Conservation (phyloP, 2,888 invertebrate species). For the Latrodectus elegans region DNA sequence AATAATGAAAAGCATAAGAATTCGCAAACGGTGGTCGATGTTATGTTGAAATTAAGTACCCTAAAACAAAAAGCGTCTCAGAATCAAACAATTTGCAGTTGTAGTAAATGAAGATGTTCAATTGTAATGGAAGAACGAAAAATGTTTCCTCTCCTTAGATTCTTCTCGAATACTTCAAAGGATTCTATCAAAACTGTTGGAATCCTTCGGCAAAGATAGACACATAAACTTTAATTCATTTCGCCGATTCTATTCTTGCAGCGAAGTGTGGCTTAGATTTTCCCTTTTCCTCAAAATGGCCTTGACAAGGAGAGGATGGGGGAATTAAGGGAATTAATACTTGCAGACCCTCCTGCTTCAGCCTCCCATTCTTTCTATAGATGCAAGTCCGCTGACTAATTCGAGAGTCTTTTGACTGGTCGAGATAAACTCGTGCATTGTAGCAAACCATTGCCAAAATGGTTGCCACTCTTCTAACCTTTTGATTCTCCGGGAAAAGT, state of each 20-base stretch:
- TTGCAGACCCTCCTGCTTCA: neutral
- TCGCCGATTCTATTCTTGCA: conserved; percentile 50
- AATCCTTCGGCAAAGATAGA: conserved; percentile 25
- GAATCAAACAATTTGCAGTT: neutral
- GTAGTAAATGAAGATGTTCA: neutral
- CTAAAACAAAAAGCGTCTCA: no score
- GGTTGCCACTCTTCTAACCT: conserved; percentile 34
- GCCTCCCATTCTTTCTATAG: neutral
- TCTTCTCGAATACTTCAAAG: conserved; percentile 1
- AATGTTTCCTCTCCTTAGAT: conserved; percentile 3
- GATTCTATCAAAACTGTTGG: neutral
- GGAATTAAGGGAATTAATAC: conserved; percentile 62
- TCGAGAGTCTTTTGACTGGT: conserved; percentile 31
- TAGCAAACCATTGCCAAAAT: conserved; percentile 46
- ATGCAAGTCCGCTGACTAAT: conserved; percentile 39
- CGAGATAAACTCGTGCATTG: conserved; percentile 58
- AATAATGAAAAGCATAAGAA: no score
- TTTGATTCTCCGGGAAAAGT: conserved; percentile 43
- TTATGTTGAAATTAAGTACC: no score
- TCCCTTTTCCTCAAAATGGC: conserved; percentile 23
- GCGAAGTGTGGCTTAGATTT: conserved; percentile 26
- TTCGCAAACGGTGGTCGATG: no score
- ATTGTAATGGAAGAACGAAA: neutral
- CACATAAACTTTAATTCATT: conserved; percentile 47
- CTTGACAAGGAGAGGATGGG: conserved; percentile 34